Percentiles rank a stretch among this genome's conserved stretches.
These are phyloP conservation scores for Sinocyclocheilus anophthalmus DNA, from an alignment of 2,113 vertebrate genomes.

Conservation along the genomic window DNA sequence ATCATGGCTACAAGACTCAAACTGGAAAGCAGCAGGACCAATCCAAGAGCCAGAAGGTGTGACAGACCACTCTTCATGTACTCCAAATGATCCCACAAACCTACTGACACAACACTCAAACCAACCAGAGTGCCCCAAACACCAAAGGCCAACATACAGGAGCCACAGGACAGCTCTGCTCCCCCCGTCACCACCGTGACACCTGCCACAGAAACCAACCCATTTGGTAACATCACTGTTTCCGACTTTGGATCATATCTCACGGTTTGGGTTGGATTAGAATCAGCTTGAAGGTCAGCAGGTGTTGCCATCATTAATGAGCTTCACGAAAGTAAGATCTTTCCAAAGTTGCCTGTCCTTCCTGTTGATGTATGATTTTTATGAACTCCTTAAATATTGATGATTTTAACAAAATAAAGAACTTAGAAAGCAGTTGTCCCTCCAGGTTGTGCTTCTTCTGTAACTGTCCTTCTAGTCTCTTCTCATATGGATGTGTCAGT, in stretches of 20 bases:
- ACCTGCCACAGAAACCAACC: slow-evolving; percentile 74
- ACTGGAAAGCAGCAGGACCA: slow-evolving; percentile 70
- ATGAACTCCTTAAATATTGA: not conserved
- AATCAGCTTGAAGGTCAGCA: slow-evolving; percentile 61
- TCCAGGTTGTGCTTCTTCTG: not conserved
- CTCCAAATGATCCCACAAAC: slow-evolving; percentile 69
- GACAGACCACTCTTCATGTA: slow-evolving; percentile 50
- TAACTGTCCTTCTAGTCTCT: not conserved
- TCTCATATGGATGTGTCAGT: not conserved
- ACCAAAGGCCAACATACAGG: slow-evolving; percentile 76
- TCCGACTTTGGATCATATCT: slow-evolving; percentile 70
- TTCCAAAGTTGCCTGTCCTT: not conserved
- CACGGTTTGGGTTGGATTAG: slow-evolving; percentile 55
- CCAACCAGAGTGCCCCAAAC: slow-evolving; percentile 75
- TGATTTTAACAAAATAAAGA: not conserved
- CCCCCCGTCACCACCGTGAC: slow-evolving; percentile 76
- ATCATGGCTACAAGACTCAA: slow-evolving; percentile 59
- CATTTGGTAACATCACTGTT: slow-evolving; percentile 67
- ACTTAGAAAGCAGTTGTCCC: not conserved
- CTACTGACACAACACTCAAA: slow-evolving; percentile 71
- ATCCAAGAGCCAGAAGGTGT: slow-evolving; percentile 68
- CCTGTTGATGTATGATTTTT: not conserved
- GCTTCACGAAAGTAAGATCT: not conserved
- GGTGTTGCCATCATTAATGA: slow-evolving; percentile 62
- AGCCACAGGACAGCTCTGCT: slow-evolving; percentile 73